Percentiles rank a stretch among this genome's conserved stretches.
Evolutionary conservation across 2,888 invertebrate genomes (phyloP).

Genomic region (Drosophila differens): DNA sequence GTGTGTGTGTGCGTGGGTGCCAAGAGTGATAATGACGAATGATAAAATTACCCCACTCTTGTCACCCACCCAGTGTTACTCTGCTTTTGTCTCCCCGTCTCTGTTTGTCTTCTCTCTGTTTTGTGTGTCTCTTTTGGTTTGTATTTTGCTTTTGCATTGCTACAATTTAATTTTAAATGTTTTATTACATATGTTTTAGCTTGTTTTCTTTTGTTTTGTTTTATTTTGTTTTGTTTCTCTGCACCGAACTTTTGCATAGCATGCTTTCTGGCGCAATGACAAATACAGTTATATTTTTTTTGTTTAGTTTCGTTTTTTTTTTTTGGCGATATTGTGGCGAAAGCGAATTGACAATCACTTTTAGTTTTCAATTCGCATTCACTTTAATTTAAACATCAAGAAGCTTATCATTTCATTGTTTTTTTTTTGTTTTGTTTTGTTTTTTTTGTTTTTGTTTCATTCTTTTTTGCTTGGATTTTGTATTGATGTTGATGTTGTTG

Average conservation of each 20-base stretch:
- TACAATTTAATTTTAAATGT: conserved; percentile 32
- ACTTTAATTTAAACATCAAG: conserved; percentile 4
- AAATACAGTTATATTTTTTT: not conserved
- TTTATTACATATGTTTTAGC: conserved; percentile 25
- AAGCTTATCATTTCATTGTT: conserved; percentile 12
- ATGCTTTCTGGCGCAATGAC: conserved; percentile 14
- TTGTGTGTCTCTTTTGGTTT: not conserved
- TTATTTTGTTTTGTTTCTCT: not conserved
- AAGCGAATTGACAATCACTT: conserved; percentile 20
- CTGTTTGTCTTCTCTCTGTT: conserved; percentile 3
- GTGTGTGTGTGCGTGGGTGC: not conserved
- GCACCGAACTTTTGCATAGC: conserved; percentile 10
- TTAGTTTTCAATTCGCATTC: conserved; percentile 14
- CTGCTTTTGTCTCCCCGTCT: not conserved
- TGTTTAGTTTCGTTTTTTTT: not conserved
- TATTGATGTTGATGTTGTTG: conserved; percentile 20
- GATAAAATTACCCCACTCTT: conserved; percentile 2
- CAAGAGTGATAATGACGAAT: conserved; percentile 14
- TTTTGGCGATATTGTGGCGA: conserved; percentile 20
- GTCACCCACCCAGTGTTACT: conserved; percentile 8
- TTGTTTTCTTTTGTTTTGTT: conserved; percentile 13
- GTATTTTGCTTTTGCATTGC: conserved; percentile 14
- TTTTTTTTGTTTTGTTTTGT: conserved; percentile 4
- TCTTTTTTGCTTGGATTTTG: not conserved
- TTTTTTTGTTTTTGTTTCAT: not conserved